Conservation (phyloP, 2,113 vertebrate species). For the Pseudolaguvia tuberculata region DNA sequence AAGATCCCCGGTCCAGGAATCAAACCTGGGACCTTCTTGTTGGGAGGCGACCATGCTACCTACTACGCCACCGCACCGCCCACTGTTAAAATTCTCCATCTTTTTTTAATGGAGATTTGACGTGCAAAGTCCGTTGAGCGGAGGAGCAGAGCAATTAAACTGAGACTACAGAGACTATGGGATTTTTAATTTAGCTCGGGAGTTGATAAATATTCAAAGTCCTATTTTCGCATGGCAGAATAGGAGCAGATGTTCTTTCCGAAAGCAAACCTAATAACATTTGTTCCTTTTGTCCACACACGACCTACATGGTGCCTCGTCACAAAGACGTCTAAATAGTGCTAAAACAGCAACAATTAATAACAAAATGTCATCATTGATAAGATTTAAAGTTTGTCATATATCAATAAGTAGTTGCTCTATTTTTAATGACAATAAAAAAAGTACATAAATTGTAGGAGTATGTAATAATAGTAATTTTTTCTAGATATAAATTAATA, state of each 20-base stretch:
- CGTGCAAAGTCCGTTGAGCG: constrained; percentile 77
- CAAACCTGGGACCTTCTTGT: too few species aligned
- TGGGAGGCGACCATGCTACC: too few species aligned
- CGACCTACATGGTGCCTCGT: constrained; percentile 76
- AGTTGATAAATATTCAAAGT: constrained; percentile 87
- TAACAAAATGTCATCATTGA: background rate
- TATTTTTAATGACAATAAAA: background rate
- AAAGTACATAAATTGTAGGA: background rate
- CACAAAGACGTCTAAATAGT: constrained; percentile 48
- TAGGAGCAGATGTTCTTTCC: constrained; percentile 80
- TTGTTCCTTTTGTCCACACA: constrained; percentile 74
- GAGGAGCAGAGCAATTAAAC: constrained; percentile 81
- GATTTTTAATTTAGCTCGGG: constrained; percentile 79
- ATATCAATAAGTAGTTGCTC: background rate
- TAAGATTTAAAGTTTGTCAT: background rate
- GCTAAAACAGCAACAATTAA: constrained; percentile 1
- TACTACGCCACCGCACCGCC: too few species aligned
- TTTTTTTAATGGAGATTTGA: constrained; percentile 67
- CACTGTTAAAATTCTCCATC: constrained; percentile 17
- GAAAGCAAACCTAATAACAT: constrained; percentile 84
- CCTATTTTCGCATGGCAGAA: constrained; percentile 75
- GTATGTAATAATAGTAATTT: background rate
- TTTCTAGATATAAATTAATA: background rate
- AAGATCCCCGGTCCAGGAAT: too few species aligned
- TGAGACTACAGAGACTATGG: constrained; percentile 75